phyloP scores from a whole-genome alignment of 2,113 vertebrate species.

The Ancistrus triradiatus region DNA sequence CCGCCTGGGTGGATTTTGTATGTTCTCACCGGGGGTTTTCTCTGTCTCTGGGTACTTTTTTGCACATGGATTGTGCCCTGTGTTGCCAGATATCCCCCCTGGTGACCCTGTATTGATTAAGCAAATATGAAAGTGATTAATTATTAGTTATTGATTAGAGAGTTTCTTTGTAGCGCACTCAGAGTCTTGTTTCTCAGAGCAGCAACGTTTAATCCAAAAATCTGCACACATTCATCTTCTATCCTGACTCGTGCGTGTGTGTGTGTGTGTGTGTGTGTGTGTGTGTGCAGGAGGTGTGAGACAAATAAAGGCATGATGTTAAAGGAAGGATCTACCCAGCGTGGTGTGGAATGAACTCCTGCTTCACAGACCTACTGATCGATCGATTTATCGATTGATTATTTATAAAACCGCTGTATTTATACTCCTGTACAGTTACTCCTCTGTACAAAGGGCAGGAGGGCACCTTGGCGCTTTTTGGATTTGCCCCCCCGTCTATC shows the following conservation, averaged over 20 bases:
- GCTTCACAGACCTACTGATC: constrained; percentile 10
- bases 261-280: too few relatives aligned
- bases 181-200: constrained; percentile 41
- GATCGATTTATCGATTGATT: constrained; percentile 63
- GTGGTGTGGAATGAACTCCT: constrained; percentile 20
- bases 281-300: not conserved
- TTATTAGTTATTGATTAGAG: too few relatives aligned
- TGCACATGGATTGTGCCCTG: too few relatives aligned
- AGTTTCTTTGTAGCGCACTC: too few relatives aligned
- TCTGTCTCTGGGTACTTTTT: too few relatives aligned
- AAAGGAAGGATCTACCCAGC: constrained; percentile 43
- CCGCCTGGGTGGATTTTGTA: too few relatives aligned
- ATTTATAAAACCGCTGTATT: constrained; percentile 88
- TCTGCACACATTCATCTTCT: constrained; percentile 16
- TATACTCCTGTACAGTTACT: constrained; percentile 92
- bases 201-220: constrained; percentile 49
- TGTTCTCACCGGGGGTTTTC: too few relatives aligned
- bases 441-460: constrained; percentile 78
- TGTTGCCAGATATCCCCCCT: too few relatives aligned
- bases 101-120: too few relatives aligned
- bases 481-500: constrained; percentile 21
- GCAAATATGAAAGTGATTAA: too few relatives aligned
- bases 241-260: not conserved
- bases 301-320: not conserved
- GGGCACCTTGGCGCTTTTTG: constrained; percentile 47